phyloP scores from a whole-genome alignment of 2,797 vertebrate species.

The Pantherophis vulpinus region DNA sequence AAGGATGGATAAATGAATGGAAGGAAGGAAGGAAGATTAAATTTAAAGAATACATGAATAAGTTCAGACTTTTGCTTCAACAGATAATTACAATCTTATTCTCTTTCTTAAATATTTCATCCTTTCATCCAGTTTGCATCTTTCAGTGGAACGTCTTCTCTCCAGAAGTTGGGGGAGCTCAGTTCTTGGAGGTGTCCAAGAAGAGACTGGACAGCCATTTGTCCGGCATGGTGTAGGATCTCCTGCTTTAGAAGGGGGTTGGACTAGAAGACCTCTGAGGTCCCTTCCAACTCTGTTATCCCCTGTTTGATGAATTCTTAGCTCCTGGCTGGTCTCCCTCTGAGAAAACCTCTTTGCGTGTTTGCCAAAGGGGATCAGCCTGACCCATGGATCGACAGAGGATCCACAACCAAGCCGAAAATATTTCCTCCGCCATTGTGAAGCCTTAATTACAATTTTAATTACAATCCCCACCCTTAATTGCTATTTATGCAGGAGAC shows the following conservation, averaged over 20 bases:
- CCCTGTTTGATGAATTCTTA: neutral
- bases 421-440: conserved; percentile 19
- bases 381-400: conserved; percentile 15
- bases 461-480: conserved; percentile 9
- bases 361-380: neutral
- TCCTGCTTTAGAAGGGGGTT: neutral
- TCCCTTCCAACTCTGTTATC: neutral
- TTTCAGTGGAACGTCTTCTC: neutral
- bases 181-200: neutral
- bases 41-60: neutral
- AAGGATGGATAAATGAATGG: no score
- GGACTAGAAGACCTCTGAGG: neutral
- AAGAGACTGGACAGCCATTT: neutral
- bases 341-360: neutral
- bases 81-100: neutral
- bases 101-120: neutral
- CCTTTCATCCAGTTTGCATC: neutral
- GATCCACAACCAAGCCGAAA: neutral
- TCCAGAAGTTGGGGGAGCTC: neutral
- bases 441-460: conserved; percentile 51
- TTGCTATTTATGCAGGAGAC: conserved; percentile 49
- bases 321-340: neutral
- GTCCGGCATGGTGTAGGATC: neutral
- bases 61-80: neutral
- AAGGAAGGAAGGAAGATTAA: neutral